Percentiles rank a stretch among this genome's conserved stretches.
These are phyloP conservation scores for Nettapus auritus DNA, from an alignment of 2,113 vertebrate genomes.

Conservation along the genomic window DNA sequence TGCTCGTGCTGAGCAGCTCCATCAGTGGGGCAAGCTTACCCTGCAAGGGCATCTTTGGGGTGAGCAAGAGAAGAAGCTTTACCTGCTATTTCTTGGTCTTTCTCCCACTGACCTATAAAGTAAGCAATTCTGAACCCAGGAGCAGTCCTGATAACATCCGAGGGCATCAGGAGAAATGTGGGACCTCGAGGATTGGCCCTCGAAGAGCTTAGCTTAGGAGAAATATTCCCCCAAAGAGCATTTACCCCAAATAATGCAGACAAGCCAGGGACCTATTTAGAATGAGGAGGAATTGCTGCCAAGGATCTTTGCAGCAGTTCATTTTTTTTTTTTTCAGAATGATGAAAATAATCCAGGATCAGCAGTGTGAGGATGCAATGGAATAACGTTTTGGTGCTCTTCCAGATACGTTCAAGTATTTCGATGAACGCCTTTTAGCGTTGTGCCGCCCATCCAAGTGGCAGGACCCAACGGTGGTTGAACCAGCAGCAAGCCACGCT, in stretches of 20 bases:
- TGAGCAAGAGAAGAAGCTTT: neutral
- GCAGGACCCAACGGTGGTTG: neutral
- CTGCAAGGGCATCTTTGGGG: fast-evolving
- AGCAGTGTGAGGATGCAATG: neutral
- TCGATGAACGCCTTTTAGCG: neutral
- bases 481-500: neutral
- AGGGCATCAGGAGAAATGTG: neutral
- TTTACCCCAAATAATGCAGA: neutral
- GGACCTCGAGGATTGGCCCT: neutral
- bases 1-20: neutral
- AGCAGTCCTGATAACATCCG: fast-evolving
- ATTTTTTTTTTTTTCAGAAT: neutral
- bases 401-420: neutral
- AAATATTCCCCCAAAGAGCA: fast-evolving
- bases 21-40: neutral
- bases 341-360: neutral
- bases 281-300: neutral
- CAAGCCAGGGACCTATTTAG: neutral
- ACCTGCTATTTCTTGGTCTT: neutral
- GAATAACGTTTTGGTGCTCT: neutral
- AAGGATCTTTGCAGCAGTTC: neutral
- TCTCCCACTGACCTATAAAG: neutral
- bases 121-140: neutral
- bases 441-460: neutral
- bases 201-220: neutral